These are phyloP conservation scores for Macrosteles quadrilineatus DNA, from an alignment of 1,140 invertebrate genomes.

Conservation along the genomic window DNA sequence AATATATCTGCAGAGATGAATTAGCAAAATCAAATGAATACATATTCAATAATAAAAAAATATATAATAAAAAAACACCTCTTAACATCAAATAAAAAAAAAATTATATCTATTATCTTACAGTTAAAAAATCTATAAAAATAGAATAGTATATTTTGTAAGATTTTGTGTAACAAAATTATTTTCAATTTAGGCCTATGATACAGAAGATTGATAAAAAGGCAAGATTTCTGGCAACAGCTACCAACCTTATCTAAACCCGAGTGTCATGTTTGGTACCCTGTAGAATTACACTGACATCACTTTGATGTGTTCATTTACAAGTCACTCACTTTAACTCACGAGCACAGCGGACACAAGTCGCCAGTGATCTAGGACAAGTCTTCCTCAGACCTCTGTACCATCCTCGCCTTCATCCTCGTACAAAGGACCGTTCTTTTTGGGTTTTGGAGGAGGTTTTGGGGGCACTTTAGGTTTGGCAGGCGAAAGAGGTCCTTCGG, in stretches of 20 bases:
- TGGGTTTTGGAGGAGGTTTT: constrained; percentile 77
- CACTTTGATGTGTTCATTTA: neutral
- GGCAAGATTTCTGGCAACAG: neutral
- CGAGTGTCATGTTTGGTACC: constrained; percentile 13
- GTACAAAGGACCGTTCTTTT: constrained; percentile 67
- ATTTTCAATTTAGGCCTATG: too few relatives aligned
- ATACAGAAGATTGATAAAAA: too few relatives aligned
- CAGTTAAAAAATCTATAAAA: too few relatives aligned
- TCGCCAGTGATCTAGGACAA: constrained; percentile 35
- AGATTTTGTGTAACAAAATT: too few relatives aligned
- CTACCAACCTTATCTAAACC: neutral
- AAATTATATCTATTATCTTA: too few relatives aligned
- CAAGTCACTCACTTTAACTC: neutral
- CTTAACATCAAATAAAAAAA: too few relatives aligned
- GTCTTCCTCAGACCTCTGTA: constrained; percentile 69
- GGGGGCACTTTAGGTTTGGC: constrained; percentile 69
- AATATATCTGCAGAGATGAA: too few relatives aligned
- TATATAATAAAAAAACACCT: too few relatives aligned
- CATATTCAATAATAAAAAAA: too few relatives aligned
- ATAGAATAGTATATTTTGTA: too few relatives aligned
- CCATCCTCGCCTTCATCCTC: constrained; percentile 85
- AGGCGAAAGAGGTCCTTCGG: constrained; percentile 32
- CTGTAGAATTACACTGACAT: constrained; percentile 1
- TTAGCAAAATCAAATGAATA: too few relatives aligned
- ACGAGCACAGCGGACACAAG: neutral